Evolutionary conservation across 2,797 vertebrate genomes (phyloP).

Genomic region (Bucorvus abyssinicus): DNA sequence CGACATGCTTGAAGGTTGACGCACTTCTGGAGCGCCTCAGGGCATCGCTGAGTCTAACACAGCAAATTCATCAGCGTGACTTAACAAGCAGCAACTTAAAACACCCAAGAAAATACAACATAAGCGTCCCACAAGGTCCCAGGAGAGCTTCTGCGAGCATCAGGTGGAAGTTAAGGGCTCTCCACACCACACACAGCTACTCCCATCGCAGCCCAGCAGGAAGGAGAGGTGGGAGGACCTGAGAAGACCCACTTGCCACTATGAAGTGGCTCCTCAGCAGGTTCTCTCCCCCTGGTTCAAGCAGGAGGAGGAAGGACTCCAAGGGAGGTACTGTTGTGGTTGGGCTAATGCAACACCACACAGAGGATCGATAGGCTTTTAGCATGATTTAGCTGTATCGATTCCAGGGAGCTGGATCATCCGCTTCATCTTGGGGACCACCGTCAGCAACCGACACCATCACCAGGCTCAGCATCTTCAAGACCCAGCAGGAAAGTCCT

Average conservation of each 20-base stretch:
- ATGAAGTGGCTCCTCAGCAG: neutral
- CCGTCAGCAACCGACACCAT: neutral
- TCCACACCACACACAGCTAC: neutral
- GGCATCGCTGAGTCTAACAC: neutral
- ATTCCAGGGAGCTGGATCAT: fast-evolving
- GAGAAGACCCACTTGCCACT: neutral
- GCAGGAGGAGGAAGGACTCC: neutral
- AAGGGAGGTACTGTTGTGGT: neutral
- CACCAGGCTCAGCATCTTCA: neutral
- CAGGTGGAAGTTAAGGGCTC: neutral
- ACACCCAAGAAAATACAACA: fast-evolving
- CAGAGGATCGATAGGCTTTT: neutral
- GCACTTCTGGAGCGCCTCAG: neutral
- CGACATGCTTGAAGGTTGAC: neutral
- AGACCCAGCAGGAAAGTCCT: neutral
- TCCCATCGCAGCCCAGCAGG: neutral
- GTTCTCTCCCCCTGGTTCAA: neutral
- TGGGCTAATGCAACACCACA: neutral
- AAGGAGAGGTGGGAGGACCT: neutral
- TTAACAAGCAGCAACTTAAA: neutral
- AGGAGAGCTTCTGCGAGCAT: neutral
- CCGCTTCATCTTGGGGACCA: fast-evolving
- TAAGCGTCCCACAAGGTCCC: neutral
- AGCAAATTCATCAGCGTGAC: neutral
- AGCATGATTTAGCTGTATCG: neutral